These are phyloP conservation scores for Drosophila bunnanda DNA, from an alignment of 2,888 invertebrate genomes.

Conservation along the genomic window DNA sequence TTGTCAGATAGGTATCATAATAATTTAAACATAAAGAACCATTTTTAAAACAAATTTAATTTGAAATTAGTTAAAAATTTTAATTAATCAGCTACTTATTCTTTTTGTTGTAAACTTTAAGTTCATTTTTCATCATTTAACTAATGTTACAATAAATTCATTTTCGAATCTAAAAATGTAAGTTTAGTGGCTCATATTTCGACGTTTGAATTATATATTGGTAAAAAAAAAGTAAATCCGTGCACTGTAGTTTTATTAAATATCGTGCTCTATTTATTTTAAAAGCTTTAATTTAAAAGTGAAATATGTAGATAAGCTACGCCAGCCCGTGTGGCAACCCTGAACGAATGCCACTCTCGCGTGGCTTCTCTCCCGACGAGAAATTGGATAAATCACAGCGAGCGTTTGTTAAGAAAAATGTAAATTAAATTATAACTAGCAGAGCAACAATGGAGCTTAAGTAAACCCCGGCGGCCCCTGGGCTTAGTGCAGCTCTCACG, in stretches of 20 bases:
- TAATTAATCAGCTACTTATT: too few species aligned
- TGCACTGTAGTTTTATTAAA: too few species aligned
- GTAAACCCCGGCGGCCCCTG: constrained; percentile 52
- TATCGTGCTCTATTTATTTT: too few species aligned
- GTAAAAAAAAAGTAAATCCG: not conserved
- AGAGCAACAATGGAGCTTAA: constrained; percentile 64
- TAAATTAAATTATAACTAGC: constrained; percentile 76
- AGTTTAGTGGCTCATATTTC: too few species aligned
- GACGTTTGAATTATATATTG: not conserved
- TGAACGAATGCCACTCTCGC: constrained; percentile 10
- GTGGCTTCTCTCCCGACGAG: constrained; percentile 21
- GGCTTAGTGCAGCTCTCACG: constrained; percentile 71
- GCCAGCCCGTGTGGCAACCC: constrained; percentile 27
- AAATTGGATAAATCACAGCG: constrained; percentile 46
- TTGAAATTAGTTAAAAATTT: not conserved
- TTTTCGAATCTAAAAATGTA: not conserved
- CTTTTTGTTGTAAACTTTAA: not conserved
- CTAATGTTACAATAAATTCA: not conserved
- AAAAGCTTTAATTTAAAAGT: not conserved
- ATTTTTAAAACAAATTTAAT: not conserved
- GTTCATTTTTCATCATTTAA: not conserved
- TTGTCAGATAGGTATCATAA: not conserved
- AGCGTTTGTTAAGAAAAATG: constrained; percentile 63
- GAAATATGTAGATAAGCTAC: not conserved
- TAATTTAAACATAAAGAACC: not conserved